Evolutionary conservation across 1,140 invertebrate genomes (phyloP), one percentile per base, ranked within the genome.

Genomic region (Neodiprion pinetum): DNA sequence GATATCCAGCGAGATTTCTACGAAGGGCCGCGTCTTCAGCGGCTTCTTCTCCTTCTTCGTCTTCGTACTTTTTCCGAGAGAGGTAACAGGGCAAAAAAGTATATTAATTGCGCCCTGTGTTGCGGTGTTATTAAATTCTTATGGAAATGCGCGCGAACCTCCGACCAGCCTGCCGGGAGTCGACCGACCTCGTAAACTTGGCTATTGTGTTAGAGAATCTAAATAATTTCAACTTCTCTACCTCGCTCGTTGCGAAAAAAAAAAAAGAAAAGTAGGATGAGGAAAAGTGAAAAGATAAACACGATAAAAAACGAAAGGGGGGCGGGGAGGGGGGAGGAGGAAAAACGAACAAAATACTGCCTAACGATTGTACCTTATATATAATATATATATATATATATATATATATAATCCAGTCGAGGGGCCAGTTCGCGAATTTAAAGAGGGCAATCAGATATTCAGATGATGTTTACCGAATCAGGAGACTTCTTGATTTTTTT

Each of bases 121-220:
- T 86, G 83, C 82, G 81, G 81, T 87, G 82, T 88, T 88, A 88
- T 88, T 88, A 88, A 88, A 88, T 88, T 88, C 86, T 88, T 87
- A 88, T 88, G 86, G 85, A 87, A 88, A 88, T 87, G 78, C 76
- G 78, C 28, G 53, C 10, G 70, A 71, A 71, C 67, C 67, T 67
- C 67, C 7, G 28, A 10, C 17, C 72, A 73, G 28, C 11, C 40
- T 48, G 72, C 14, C 10, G 17, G 49, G 67, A 50, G 73, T 40
- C 28, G 49, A 67, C n/a, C 14, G 48, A n/a, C 80, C 82, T 86
- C 83, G 84, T 88, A 87, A 88, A 87, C 81, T 86, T 86, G 75
- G 84, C 83, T 86, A 87, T 87, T 87, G 85, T 83, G 80, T 87
- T 88, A 84, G 84, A 86, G 87, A 88, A 86, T 88, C 82, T 87